Evolutionary conservation across 1,140 invertebrate species (phyloP), one percentile per base, ranked within the genome.

Genomic region (Nomia melanderi): DNA sequence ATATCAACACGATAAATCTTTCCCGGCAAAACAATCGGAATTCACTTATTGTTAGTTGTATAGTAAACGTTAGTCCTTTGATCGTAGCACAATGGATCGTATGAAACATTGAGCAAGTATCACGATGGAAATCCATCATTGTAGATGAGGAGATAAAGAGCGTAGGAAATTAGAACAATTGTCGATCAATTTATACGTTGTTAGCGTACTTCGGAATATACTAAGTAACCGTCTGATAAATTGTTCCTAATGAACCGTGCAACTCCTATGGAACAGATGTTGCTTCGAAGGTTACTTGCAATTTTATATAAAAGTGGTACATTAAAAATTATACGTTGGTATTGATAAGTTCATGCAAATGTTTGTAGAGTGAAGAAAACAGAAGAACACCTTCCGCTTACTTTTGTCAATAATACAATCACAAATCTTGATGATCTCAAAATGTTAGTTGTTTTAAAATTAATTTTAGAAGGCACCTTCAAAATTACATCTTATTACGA

Each of bases 1-100:
- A 50, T 50, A 50, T 50, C 47, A 50, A 50, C 47, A 20, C 47
- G 47, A 50, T 50, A 50, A 50, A 50, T 50, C 47, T n/a, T 50
- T 50, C 47, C 20, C 20, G 47, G 47, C 47, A n/a, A 50, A 50
- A 50, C 47, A 50, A 50, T 50, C 47, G 47, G 47, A 50, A 50
- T 50, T 50, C 47, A 50, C 47, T 50, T 50, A 50, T 50, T 50
- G 47, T 50, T 50, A 50, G 47, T 17, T 50, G 20, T 17, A 50
- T 50, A n/a, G 20, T 7, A n/a, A n/a, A n/a, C 17, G 33, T 36
- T 36, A n/a, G n/a, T n/a, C 41, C 41, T n/a, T 50, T 50, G 8
- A 7, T 17, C 47, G n/a, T n/a, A n/a, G 20, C 47, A 50, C 47
- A 50, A 50, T 50, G 47, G 47, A 50, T 50, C 47, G 47, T 50